A percentile compares a stretch with the other conserved stretches of the same genome.
Conservation (phyloP, 2,888 invertebrate genomes). For the Athripsodes cinereus region DNA sequence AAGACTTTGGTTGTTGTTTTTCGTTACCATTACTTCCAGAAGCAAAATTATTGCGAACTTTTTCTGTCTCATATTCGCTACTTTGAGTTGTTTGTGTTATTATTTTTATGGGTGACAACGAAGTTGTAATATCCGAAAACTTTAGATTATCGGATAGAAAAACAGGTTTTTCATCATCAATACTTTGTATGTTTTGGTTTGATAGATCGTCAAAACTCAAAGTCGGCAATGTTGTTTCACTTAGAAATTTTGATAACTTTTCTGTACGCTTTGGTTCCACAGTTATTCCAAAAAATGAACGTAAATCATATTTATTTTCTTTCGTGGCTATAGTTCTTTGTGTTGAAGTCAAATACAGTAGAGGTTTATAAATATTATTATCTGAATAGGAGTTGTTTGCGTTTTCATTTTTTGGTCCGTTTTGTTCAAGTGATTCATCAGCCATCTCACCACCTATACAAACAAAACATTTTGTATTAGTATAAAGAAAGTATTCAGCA, state of each 20-base stretch:
- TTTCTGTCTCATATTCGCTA: slow-evolving; percentile 7
- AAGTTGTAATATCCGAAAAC: neutral
- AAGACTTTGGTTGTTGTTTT: slow-evolving; percentile 17
- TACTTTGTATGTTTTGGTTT: neutral
- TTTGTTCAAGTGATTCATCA: neutral
- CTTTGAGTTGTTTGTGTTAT: slow-evolving; percentile 1
- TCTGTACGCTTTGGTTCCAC: slow-evolving; percentile 16
- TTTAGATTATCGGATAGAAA: neutral
- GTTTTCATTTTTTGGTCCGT: neutral
- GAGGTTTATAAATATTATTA: neutral
- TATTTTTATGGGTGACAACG: neutral
- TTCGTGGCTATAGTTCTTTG: too few species aligned
- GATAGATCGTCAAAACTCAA: neutral
- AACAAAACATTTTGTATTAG: too few species aligned
- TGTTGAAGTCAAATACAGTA: too few species aligned
- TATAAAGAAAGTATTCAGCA: too few species aligned
- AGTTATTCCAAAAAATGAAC: slow-evolving; percentile 25
- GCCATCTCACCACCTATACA: neutral
- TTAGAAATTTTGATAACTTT: neutral
- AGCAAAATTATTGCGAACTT: slow-evolving; percentile 11
- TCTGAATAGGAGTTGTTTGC: neutral
- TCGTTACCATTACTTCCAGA: slow-evolving; percentile 13
- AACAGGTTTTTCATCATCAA: neutral
- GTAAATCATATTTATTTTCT: slow-evolving; percentile 25
- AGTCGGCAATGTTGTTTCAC: neutral